Base-by-base conservation (phyloP, 2,797 vertebrate genomes). In the Gastrophryne carolinensis region DNA sequence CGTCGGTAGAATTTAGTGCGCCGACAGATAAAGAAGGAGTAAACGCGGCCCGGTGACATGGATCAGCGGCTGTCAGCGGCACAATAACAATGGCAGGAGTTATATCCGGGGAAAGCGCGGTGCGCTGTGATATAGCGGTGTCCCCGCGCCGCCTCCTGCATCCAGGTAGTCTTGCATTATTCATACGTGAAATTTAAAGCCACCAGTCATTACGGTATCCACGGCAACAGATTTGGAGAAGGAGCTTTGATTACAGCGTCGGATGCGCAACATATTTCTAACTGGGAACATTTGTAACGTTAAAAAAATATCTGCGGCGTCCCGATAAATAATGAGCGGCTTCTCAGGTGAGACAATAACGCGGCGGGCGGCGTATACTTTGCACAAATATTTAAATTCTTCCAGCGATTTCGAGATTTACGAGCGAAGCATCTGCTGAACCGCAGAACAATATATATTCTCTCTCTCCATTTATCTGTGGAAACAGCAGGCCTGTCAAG, bases 141-240 rank as follows among this genome's bases (percentile, higher is more conserved):
- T 13, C 23, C 27, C 32, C 5, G 13, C 5, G 15, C 19, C 5
- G 19, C 26, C 19, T 29, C 37, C 44, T 30, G 7, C 32, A 13
- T 32, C 52, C 65, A 76, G 73, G 65, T 69, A 69, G 56, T 19
- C 8, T 24, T 70, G 65, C 47, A 76, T 76, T 69, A 76, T 76
- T 70, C 65, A 76, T 70, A 44, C 1, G 24, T 30, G 41, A 26
- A 76, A 69, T 70, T 53, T 62, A 76, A 76, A 56, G 65, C 57
- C 53, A 27, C 23, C 12, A 53, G 63, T 75, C 64, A 75, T 75
- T 75, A 75, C 32, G 30, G 64, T 75, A 30, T 23, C 73, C 73
- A 76, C 26, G 30, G 65, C 65, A 76, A 70, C 73, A 63, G 73
- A 62, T 69, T 69, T 56, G 32, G 54, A 13, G 49, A 44, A 64